Evolutionary conservation across 2,888 invertebrate genomes (phyloP), one percentile per base, ranked within the genome.

Genomic region (Cryptosula pallasiana): DNA sequence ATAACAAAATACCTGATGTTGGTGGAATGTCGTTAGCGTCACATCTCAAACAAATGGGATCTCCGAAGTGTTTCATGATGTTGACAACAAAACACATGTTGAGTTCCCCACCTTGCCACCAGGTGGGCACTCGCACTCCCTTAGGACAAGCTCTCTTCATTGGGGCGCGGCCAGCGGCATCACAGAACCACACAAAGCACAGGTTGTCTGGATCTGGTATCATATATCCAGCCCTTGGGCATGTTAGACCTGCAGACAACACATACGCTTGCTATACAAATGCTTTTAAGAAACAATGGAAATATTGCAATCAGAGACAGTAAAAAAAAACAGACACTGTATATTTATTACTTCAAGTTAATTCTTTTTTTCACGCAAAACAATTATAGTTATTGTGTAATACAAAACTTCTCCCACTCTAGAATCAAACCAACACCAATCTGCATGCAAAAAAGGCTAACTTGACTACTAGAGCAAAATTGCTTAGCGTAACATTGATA

Each of bases 61-160:
- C 63, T 32, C 63, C 63, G 32, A 63, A 63, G 63, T 63, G 63
- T 32, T 63, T 32, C 63, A 63, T 5, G n/a, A 63, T 63, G 34
- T 63, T 63, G 2, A 27, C 9, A 13, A 63, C 32, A 32, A 25
- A 63, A 32, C 63, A 63, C 63, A 63, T 63, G 32, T 63, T 63
- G 2, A 63, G 32, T 32, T 20, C 27, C 5, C 63, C 63, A 16
- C 63, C 63, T 63, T 63, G 29, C 63, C 63, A 63, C 63, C 63
- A 63, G 32, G 29, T 63, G 29, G 63, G 63, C 27, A 63, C 63
- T 29, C 63, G 63, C 13, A 63, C 63, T 13, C 63, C 63, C 27
- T 63, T 63, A 32, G 63, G 63, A 63, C 63, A 63, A 13, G 63
- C 63, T 16, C 63, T 27, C 63, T 27, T 32, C 9, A 63, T 63